Evolutionary conservation across 2,113 vertebrate genomes (phyloP).

Genomic region (Dromas ardeola): DNA sequence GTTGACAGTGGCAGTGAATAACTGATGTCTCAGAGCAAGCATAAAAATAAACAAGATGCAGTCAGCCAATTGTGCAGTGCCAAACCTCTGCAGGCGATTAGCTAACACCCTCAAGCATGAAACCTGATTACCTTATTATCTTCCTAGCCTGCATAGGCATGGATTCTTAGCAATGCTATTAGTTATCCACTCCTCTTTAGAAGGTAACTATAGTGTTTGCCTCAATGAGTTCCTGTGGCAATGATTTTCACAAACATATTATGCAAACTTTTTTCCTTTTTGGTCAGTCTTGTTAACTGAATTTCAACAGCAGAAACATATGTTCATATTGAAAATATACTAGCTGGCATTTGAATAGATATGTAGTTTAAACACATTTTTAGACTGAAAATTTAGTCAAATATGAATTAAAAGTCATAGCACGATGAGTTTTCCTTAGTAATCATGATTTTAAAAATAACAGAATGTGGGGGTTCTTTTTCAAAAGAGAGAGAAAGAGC

Average conservation of each 20-base stretch:
- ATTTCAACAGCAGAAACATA: neutral
- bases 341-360: neutral
- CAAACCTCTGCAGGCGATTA: slow-evolving; percentile 56
- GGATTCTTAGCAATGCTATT: slow-evolving; percentile 32
- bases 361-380: neutral
- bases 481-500: neutral
- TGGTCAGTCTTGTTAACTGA: neutral
- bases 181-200: slow-evolving; percentile 15
- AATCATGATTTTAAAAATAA: neutral
- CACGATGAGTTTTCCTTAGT: neutral
- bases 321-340: neutral
- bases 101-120: slow-evolving; percentile 57
- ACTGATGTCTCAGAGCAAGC: slow-evolving; percentile 56
- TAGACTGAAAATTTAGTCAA: neutral
- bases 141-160: slow-evolving; percentile 43
- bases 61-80: slow-evolving; percentile 49
- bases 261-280: slow-evolving; percentile 10
- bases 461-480: neutral
- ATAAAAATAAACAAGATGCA: slow-evolving; percentile 65
- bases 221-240: neutral
- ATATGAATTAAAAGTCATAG: neutral
- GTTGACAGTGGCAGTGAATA: slow-evolving; percentile 45
- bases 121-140: slow-evolving; percentile 68
- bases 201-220: neutral
- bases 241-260: slow-evolving; percentile 3